Evolutionary conservation across 1,140 invertebrate species (phyloP).

Genomic region (Orchestia grillus): DNA sequence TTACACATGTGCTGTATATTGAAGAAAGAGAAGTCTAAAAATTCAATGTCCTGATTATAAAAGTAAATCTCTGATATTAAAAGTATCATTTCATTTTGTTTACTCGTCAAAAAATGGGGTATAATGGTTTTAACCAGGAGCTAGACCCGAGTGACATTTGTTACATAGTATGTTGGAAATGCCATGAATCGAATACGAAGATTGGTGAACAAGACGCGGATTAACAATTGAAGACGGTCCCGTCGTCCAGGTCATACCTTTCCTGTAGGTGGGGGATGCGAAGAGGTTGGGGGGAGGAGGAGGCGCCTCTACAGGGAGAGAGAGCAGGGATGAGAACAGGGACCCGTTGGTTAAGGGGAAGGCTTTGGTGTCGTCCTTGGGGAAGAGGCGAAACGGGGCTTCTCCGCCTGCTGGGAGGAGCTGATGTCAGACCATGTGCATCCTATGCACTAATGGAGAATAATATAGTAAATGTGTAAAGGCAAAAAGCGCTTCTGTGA

Average conservation of each 20-base stretch:
- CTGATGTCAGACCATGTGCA: not conserved
- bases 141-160: too few relatives aligned
- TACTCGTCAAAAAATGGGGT: too few relatives aligned
- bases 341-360: constrained; percentile 78
- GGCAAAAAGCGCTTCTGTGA: too few relatives aligned
- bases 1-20: too few relatives aligned
- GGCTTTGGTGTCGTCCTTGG: constrained; percentile 71
- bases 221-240: not conserved
- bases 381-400: constrained; percentile 67
- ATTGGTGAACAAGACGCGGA: not conserved
- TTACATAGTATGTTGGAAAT: too few relatives aligned
- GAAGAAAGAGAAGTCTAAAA: too few relatives aligned
- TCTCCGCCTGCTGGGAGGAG: constrained; percentile 60
- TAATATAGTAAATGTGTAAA: too few relatives aligned
- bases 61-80: too few relatives aligned
- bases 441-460: not conserved
- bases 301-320: constrained; percentile 65
- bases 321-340: constrained; percentile 70
- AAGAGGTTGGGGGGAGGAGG: constrained; percentile 35
- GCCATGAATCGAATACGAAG: not conserved
- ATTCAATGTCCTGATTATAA: too few relatives aligned
- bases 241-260: constrained; percentile 52
- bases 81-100: too few relatives aligned
- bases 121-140: too few relatives aligned
- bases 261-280: constrained; percentile 60